These are phyloP conservation scores for Struthio camelus DNA, from an alignment of 2,113 vertebrate genomes.

Conservation along the genomic window DNA sequence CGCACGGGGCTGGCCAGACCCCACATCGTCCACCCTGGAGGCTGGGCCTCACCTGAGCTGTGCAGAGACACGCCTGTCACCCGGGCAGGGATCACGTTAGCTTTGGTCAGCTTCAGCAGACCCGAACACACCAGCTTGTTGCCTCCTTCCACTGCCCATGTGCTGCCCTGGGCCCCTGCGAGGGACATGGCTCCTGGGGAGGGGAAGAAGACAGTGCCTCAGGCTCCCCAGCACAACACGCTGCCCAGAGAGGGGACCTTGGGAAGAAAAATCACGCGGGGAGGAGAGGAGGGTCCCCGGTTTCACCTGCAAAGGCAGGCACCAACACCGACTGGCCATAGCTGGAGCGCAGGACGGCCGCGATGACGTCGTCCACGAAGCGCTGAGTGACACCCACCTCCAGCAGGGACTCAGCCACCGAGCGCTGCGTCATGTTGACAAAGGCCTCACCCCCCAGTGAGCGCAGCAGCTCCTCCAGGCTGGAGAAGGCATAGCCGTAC, in stretches of 20 bases:
- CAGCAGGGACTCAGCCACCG: constrained; percentile 89
- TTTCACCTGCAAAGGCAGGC: constrained; percentile 93
- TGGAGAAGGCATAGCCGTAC: constrained; percentile 93
- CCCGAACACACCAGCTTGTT: constrained; percentile 94
- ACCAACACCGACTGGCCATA: constrained; percentile 92
- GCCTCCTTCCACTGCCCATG: constrained; percentile 96
- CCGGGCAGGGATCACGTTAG: constrained; percentile 84
- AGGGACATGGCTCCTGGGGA: constrained; percentile 90
- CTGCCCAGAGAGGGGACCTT: accelerated
- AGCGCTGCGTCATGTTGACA: constrained; percentile 92
- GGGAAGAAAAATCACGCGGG: accelerated
- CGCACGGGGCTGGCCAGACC: not conserved
- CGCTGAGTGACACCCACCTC: constrained; percentile 94
- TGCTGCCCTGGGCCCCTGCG: constrained; percentile 90
- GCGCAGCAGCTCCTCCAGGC: constrained; percentile 89
- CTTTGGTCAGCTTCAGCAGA: constrained; percentile 90
- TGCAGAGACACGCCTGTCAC: constrained; percentile 85
- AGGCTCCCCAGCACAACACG: not conserved
- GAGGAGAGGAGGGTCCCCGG: not conserved
- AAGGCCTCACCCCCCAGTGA: constrained; percentile 91
- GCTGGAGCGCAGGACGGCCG: constrained; percentile 91
- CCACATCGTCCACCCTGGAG: not conserved
- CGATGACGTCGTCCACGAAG: constrained; percentile 94
- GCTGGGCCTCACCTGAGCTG: constrained; percentile 71
- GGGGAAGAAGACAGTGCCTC: not conserved